Evolutionary conservation across 2,888 invertebrate genomes (phyloP), one percentile per base, ranked within the genome.

Genomic region (Caenorhabditis macrosperma): DNA sequence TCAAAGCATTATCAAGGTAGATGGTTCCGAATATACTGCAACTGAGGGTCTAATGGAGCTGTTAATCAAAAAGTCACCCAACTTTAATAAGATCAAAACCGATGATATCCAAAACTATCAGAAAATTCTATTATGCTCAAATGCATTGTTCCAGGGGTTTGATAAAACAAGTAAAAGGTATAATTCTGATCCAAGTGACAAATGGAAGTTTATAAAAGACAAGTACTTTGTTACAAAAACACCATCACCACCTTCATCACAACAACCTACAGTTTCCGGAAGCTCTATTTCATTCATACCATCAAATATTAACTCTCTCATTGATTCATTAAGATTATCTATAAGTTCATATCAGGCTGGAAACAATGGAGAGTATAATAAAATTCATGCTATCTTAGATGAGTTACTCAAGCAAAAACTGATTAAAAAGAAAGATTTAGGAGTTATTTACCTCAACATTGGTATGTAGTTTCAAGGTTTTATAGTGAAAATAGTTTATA

Each of bases 121-220:
- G 63, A 59, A 82, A 48, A 84, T 84, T 17, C 67, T 84, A 69
- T 5, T 82, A n/a, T 76, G 74, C 33, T 84, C 84, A n/a, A 30
- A 84, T 79, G 84, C 84, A 26, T 41, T 84, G 55, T 84, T 82
- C 64, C 81, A 83, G 52, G 54, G 52, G 33, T 84, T 84, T 77
- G 77, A 84, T 72, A 78, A 68, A 61, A 72, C 26, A 17, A 20
- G 41, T 48, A 84, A 82, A 77, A 78, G 77, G 69, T 84, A 81
- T n/a, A n/a, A 84, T 84, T 33, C 83, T 55, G 84, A 84, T 84
- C 22, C 84, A 35, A 84, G 81, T 82, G 81, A 84, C 72, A 84
- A 84, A 72, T 84, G 83, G 82, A 84, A 78, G 59, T 84, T 82
- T 64, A 84, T 84, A 17, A 84, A 83, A 63, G 68, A 30, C 26